These are phyloP conservation scores for Cassiopea xamachana DNA, from an alignment of 30 jellyfish, hydroid and myxozoan genomes.

Conservation along the genomic window DNA sequence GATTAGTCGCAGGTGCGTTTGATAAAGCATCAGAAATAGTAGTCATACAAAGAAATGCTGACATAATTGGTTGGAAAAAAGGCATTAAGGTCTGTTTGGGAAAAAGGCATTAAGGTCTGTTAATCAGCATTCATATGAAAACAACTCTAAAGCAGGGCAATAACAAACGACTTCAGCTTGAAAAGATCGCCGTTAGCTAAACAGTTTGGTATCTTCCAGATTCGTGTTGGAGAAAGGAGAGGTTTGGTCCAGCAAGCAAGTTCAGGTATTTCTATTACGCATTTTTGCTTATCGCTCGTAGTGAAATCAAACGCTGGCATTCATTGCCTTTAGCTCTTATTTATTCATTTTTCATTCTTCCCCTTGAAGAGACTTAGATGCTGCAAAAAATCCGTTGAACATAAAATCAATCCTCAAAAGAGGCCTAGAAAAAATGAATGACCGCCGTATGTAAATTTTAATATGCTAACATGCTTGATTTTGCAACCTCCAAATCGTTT, in stretches of 20 bases:
- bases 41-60: background rate
- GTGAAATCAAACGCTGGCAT: no score
- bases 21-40: background rate
- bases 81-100: background rate
- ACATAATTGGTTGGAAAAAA: background rate
- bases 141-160: background rate
- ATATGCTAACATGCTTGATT: no score
- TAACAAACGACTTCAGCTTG: background rate
- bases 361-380: no score
- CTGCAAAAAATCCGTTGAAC: no score
- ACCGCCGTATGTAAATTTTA: no score
- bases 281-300: background rate
- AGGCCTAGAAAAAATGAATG: no score
- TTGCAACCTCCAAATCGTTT: no score
- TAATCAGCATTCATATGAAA: background rate
- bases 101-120: background rate
- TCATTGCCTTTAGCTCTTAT: no score
- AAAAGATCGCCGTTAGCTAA: background rate
- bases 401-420: no score
- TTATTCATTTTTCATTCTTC: no score
- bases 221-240: background rate
- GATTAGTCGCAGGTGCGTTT: constrained; percentile 5
- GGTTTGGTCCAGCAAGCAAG: background rate
- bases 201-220: background rate
- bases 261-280: background rate